Evolutionary conservation across 2,797 vertebrate species (phyloP), one percentile per base, ranked within the genome.

Genomic region (Danio tinwini): DNA sequence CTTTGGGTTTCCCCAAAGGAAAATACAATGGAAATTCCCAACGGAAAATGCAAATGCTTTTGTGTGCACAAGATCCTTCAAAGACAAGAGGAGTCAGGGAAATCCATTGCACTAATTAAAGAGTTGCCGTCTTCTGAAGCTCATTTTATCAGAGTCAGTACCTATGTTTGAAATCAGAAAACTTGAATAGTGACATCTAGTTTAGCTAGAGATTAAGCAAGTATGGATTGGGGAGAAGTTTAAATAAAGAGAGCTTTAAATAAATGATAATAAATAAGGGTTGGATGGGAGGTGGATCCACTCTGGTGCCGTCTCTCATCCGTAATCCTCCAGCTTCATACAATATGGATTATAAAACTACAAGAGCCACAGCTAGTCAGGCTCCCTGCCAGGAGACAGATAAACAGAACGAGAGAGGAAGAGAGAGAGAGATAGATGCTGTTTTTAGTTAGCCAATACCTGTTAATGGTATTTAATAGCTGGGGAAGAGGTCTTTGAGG

Each of bases 311-410:
- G 19, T 37, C 52, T 67, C 56, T 77, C 39, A 63, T 50, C 58
- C 19, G 8, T 82, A 83, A 86, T 82, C 81, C 87, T 80, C 56
- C n/a, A 56, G 69, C 78, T 83, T 88, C 81, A 83, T 85, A 75
- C 81, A 84, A 84, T 84, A 84, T 84, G 85, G 83, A 87, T 88
- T 86, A 85, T 68, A 85, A 78, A 81, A 72, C 80, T 81, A 79
- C 49, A 58, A 49, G 40, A 68, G 44, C 74, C 68, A 68, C 29
- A 74, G 47, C 62, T 81, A 78, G 74, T 59, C 74, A 79, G 80
- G 14, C 64, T 16, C 29, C 17, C 56, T 64, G 40, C 42, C 53
- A 65, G 37, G 37, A 75, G 53, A 65, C 17, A 79, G 45, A 47
- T 40, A 56, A 7, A 63, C 19, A 67, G n/a, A 78, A n/a, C 21